Percentiles rank a stretch among this genome's conserved stretches.
These are phyloP conservation scores for Sclerodermus sp. DNA, from an alignment of 2,888 invertebrate genomes.

Conservation along the genomic window DNA sequence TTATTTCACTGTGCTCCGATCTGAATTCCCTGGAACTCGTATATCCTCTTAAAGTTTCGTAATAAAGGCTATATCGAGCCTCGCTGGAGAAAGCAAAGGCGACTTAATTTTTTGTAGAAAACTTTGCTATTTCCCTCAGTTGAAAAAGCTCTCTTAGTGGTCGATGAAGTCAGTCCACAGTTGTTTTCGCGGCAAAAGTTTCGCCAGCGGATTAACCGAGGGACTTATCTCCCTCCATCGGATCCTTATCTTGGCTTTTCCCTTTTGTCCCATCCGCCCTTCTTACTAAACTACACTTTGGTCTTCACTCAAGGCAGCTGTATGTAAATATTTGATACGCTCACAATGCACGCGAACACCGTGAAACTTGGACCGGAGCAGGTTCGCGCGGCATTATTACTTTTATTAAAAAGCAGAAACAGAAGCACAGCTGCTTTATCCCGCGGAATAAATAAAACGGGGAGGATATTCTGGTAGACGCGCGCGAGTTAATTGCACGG, in stretches of 20 bases:
- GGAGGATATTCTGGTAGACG: too few species aligned
- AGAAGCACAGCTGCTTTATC: too few species aligned
- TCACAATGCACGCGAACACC: too few species aligned
- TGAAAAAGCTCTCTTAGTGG: background rate
- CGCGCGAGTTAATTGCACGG: too few species aligned
- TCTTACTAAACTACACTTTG: background rate
- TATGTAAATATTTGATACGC: slow-evolving; percentile 2
- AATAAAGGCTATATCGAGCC: background rate
- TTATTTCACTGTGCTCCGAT: too few species aligned
- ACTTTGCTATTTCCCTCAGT: background rate
- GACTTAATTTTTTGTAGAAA: background rate
- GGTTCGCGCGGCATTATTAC: too few species aligned
- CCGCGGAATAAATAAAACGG: too few species aligned
- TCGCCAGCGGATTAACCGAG: background rate
- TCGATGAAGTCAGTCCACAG: background rate
- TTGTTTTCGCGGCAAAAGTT: slow-evolving; percentile 4
- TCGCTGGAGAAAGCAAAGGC: slow-evolving; percentile 3
- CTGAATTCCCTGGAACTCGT: too few species aligned
- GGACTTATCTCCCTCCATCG: too few species aligned
- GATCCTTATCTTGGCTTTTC: background rate
- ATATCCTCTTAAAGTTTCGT: too few species aligned
- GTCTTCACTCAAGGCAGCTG: background rate
- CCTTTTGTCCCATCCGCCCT: background rate
- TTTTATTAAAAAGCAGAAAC: too few species aligned
- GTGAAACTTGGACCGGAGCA: too few species aligned